Base-by-base conservation (phyloP, 2,113 vertebrate genomes). In the Ariopsis seemanni region DNA sequence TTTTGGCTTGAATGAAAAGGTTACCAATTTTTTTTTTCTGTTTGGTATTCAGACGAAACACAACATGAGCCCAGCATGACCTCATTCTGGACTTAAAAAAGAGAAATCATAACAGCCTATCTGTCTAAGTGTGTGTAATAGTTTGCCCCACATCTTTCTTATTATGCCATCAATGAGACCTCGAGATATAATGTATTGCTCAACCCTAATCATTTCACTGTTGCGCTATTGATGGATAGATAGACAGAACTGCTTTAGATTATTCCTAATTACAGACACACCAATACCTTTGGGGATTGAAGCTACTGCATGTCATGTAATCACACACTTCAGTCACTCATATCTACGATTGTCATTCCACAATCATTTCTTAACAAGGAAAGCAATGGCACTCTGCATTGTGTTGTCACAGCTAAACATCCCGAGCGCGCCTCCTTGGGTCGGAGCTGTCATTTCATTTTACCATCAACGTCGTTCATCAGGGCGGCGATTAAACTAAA, bases 361-460 rank as follows among this genome's bases (percentile, higher is more conserved):
- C 25, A 60, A 67, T 67, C 84, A 34, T 57, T 90, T 50, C 42
- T 50, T 88, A 75, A 88, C 57, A 69, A 84, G 85, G 84, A 88
- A n/a, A 84, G 79, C 57, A 86, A 62, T 65, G 22, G 82, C 72
- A 20, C 82, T 78, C 34, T 67, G 58, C 57, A 69, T 78, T 88
- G 50, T 50, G 81, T 82, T 90, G 85, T 87, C 69, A 88, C 84
- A 69, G 74, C 75, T 34, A 57, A 88, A 80, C 71, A 55, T 75
- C 72, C 30, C 25, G 55, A 52, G 77, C 72, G 30, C 82, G 62
- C 78, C 84, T 78, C 82, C 91, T 88, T 92, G 91, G 92, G 91
- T 91, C 88, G 78, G 80, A 62, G 86, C 92, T 93, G 92, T 93
- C 93, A 93, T 86, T 88, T 75, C 80, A 71, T 77, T 85, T 87